These are phyloP conservation scores for Trematomus bernacchii DNA, from an alignment of 2,797 vertebrate genomes.

Conservation along the genomic window DNA sequence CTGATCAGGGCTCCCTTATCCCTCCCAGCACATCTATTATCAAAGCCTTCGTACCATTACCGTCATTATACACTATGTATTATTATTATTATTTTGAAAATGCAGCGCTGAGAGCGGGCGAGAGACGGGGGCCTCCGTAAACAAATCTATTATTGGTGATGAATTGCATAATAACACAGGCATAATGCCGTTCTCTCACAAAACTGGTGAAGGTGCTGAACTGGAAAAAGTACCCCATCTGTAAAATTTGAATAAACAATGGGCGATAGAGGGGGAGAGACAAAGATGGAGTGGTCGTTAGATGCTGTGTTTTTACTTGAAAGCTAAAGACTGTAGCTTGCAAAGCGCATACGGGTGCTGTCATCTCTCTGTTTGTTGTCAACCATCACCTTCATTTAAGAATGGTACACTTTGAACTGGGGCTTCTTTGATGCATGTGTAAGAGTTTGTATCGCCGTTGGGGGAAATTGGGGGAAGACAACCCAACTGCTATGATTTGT, in stretches of 20 bases:
- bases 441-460: not conserved
- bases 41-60: constrained; percentile 85
- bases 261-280: constrained; percentile 76
- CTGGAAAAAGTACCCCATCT: constrained; percentile 89
- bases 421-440: constrained; percentile 3
- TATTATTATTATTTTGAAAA: constrained; percentile 90
- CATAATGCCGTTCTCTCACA: constrained; percentile 89
- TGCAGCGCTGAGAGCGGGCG: constrained; percentile 84
- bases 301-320: constrained; percentile 76
- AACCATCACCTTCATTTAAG: constrained; percentile 40
- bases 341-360: constrained; percentile 30
- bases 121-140: constrained; percentile 85
- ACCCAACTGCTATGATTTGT: not conserved
- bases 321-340: constrained; percentile 68
- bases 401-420: constrained; percentile 26
- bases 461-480: not conserved
- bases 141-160: constrained; percentile 93
- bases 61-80: constrained; percentile 87
- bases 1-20: constrained; percentile 85
- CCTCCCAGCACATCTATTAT: constrained; percentile 86
- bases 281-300: constrained; percentile 77
- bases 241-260: constrained; percentile 90
- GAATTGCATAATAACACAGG: constrained; percentile 91
- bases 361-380: constrained; percentile 42
- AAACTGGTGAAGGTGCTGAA: constrained; percentile 89